Base-by-base conservation (phyloP, 2,888 invertebrate species). In the Epirrita christyi region DNA sequence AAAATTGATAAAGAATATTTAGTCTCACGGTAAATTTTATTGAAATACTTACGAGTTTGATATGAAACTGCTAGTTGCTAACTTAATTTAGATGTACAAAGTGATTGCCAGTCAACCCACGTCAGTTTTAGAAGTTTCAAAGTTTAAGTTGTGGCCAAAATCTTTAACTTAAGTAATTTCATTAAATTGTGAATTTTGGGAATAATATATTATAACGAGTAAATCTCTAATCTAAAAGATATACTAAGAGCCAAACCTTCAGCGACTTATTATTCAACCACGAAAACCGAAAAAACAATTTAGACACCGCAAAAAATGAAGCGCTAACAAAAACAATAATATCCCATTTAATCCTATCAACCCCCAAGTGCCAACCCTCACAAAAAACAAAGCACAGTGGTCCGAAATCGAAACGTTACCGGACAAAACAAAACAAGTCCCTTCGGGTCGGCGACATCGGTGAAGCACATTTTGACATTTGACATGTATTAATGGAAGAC, bases 401-500 rank as follows among this genome's bases (percentile, higher is more conserved):
- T 68, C 68, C 67, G 67, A 75, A 75, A 80, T 79, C 77, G 73
- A 74, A 80, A 73, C 70, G 68, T 70, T 65, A 67, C 61, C 46
- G 68, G 68, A 74, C 78, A 76, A 79, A 79, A 75, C 70, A 68
- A 79, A 72, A 78, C 72, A 71, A 78, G 69, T 68, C 72, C 66
- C 68, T 53, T 48, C 68, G 67, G 69, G 55, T 58, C 71, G 68
- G 64, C 70, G 74, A 76, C 76, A 71, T 67, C 63, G 61, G 52
- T 59, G 62, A 68, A 70, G 65, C 72, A 67, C 81, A 51, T 55
- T 59, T 59, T 59, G 59, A 58, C 58, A 53, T 86, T 78, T 85
- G 88, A 88, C 86, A 80, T 75, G 71, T 85, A 88, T 87, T 87
- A 88, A 88, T 88, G 86, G 78, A 78, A 64, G 71, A 61, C 68